A percentile compares a stretch with the other conserved stretches of the same genome.
Evolutionary conservation across 1,140 invertebrate species (phyloP).

Genomic region (Coenobita brevimanus): DNA sequence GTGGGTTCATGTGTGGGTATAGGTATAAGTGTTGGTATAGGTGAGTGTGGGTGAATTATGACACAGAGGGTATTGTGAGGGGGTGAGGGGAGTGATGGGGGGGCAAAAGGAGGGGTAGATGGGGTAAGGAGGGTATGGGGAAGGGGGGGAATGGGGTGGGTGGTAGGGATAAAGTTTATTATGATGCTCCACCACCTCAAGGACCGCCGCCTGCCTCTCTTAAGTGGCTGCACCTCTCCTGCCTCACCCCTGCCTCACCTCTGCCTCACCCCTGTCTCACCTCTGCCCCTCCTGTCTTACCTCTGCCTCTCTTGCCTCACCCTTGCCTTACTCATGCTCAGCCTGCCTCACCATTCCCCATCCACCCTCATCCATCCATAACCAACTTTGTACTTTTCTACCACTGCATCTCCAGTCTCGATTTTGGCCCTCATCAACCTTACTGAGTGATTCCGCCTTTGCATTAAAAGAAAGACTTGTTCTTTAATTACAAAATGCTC

Average conservation of each 20-base stretch:
- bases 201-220: background rate
- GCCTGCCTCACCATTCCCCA: background rate
- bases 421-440: too few relatives aligned
- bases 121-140: background rate
- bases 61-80: background rate
- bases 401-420: too few relatives aligned
- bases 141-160: conserved; percentile 9
- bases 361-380: too few relatives aligned
- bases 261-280: background rate
- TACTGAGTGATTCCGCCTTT: too few relatives aligned
- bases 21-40: background rate
- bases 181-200: conserved; percentile 11
- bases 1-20: background rate
- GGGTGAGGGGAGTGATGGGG: background rate
- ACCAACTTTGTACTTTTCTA: too few relatives aligned
- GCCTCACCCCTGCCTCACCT: background rate
- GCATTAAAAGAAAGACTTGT: too few relatives aligned
- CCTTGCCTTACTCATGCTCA: background rate
- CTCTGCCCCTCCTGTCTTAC: background rate
- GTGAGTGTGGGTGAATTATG: background rate
- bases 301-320: background rate
- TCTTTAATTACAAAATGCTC: too few relatives aligned
- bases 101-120: background rate
- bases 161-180: conserved; percentile 28
- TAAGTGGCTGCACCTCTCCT: background rate